Percentiles rank a stretch among this genome's conserved stretches.
These are phyloP conservation scores for Dinothrombium tinctorium DNA, from an alignment of 1,140 invertebrate genomes.

Conservation along the genomic window DNA sequence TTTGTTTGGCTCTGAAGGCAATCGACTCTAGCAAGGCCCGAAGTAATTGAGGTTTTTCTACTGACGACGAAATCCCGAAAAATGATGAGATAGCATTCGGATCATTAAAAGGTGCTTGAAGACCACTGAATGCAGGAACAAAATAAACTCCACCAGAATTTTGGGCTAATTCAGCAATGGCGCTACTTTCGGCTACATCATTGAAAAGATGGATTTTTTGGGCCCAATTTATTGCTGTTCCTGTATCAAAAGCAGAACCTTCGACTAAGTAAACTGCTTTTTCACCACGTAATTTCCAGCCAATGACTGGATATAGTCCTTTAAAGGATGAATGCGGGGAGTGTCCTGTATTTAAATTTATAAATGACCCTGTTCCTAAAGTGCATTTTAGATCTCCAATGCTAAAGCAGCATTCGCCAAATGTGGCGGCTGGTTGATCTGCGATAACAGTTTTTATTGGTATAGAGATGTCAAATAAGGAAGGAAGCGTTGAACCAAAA, in stretches of 20 bases:
- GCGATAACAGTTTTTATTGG: conserved; percentile 45
- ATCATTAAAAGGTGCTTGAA: conserved; percentile 75
- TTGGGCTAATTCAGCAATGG: conserved; percentile 40
- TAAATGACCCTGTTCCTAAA: conserved; percentile 78
- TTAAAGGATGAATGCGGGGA: conserved; percentile 45
- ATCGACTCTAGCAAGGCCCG: conserved; percentile 63
- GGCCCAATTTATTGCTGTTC: conserved; percentile 63
- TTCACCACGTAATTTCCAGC: conserved; percentile 32
- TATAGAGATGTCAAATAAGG: conserved; percentile 46
- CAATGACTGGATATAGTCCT: conserved; percentile 71
- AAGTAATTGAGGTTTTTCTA: conserved; percentile 48
- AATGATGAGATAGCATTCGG: conserved; percentile 52
- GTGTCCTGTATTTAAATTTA: conserved; percentile 60
- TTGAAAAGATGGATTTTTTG: conserved; percentile 43
- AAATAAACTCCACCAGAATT: conserved; percentile 63
- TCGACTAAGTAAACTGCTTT: conserved; percentile 51
- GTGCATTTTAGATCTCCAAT: conserved; percentile 65
- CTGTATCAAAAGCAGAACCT: conserved; percentile 60
- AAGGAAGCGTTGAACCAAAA: conserved; percentile 34
- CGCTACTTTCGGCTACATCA: conserved; percentile 36
- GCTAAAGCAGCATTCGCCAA: conserved; percentile 63
- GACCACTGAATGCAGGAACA: conserved; percentile 67
- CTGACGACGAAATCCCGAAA: conserved; percentile 54
- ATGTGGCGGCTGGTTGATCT: conserved; percentile 57
- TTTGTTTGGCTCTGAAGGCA: conserved; percentile 50